These are phyloP conservation scores for Sphaerophoria taeniata DNA, from an alignment of 2,888 invertebrate genomes.

Conservation along the genomic window DNA sequence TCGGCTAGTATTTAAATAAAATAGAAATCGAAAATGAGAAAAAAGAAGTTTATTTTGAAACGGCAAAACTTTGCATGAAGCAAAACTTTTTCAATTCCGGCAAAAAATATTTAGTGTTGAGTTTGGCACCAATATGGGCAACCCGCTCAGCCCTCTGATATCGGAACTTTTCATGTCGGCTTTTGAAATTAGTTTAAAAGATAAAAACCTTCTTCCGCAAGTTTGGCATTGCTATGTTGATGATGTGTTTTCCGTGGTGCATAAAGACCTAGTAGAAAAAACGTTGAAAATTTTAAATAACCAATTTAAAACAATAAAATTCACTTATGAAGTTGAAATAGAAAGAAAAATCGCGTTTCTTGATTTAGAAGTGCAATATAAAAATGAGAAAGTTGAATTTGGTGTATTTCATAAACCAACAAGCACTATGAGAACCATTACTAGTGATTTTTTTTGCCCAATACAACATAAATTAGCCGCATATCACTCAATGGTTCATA, in stretches of 20 bases:
- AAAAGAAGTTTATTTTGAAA: slow-evolving; percentile 1
- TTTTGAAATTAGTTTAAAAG: background rate
- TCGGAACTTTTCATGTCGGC: background rate
- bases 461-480: background rate
- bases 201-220: background rate
- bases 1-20: slow-evolving; percentile 3
- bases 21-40: background rate
- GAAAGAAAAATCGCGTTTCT: slow-evolving; percentile 1
- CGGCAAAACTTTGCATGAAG: background rate
- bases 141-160: background rate
- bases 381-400: background rate
- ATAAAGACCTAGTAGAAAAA: background rate
- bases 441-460: background rate
- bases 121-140: background rate
- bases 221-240: background rate
- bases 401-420: slow-evolving; percentile 1
- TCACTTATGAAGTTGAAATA: background rate
- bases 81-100: background rate
- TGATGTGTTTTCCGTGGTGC: background rate
- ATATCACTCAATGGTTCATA: slow-evolving; percentile 2
- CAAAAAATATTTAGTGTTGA: background rate
- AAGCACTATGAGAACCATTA: background rate
- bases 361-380: background rate
- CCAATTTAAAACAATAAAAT: slow-evolving; percentile 5
- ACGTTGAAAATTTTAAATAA: background rate